These are phyloP conservation scores for Archilochus colubris DNA, from an alignment of 2,113 vertebrate species.

Conservation along the genomic window DNA sequence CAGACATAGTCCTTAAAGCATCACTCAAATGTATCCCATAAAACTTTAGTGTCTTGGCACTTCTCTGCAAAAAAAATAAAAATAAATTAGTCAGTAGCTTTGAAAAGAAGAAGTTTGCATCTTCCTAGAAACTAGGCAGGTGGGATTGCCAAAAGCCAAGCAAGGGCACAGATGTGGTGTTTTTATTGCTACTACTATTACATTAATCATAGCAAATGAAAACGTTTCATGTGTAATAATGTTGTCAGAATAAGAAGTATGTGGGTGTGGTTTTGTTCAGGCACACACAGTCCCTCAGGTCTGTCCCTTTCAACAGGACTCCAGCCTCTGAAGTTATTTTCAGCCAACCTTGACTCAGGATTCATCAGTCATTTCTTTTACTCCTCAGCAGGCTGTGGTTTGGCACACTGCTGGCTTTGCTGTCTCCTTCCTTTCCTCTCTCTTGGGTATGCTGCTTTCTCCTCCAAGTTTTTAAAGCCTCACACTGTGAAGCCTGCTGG, in stretches of 20 bases:
- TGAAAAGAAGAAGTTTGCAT: neutral
- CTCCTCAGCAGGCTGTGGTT: neutral
- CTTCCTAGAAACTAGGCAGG: neutral
- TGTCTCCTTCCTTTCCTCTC: neutral
- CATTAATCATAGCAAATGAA: neutral
- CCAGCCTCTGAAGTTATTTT: neutral
- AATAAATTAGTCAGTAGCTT: neutral
- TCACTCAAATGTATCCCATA: neutral
- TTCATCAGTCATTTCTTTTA: neutral
- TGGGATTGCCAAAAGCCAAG: neutral
- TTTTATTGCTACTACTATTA: neutral
- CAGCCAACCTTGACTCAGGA: neutral
- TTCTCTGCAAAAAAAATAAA: neutral
- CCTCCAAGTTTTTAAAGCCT: neutral
- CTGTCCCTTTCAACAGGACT: neutral
- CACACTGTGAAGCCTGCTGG: neutral
- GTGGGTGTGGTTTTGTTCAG: neutral
- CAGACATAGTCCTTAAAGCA: neutral
- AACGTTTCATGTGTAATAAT: neutral
- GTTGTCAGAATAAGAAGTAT: neutral
- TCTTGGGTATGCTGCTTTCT: neutral
- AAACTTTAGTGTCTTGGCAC: neutral
- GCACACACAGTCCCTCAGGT: neutral
- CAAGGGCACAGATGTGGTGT: accelerated
- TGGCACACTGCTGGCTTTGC: neutral